phyloP scores from a whole-genome alignment of 2,888 invertebrate genomes.

The Eremobia ochroleuca region DNA sequence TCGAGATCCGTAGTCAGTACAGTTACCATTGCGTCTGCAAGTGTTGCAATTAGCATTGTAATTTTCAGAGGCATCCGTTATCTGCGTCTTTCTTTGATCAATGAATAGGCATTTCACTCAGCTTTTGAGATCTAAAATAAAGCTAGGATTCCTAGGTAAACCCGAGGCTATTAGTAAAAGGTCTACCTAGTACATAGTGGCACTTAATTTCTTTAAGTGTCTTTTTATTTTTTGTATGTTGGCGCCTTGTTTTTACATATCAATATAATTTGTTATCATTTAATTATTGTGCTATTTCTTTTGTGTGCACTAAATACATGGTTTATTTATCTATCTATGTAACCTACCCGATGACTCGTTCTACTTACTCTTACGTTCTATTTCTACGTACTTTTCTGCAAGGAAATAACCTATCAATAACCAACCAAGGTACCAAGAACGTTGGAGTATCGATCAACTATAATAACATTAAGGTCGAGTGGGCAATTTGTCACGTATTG shows the following conservation, averaged over 20 bases:
- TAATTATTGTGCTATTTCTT: not conserved
- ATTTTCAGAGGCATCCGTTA: not conserved
- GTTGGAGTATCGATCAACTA: slow-evolving; percentile 21
- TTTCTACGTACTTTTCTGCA: slow-evolving; percentile 8
- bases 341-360: too few species aligned
- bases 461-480: slow-evolving; percentile 28
- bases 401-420: slow-evolving; percentile 4
- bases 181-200: not conserved
- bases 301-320: not conserved
- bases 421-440: not conserved
- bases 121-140: not conserved
- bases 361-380: too few species aligned
- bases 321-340: too few species aligned
- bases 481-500: slow-evolving; percentile 60
- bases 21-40: slow-evolving; percentile 29
- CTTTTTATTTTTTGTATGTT: not conserved
- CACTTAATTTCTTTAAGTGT: not conserved
- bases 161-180: not conserved
- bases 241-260: not conserved
- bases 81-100: not conserved
- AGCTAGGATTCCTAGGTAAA: not conserved
- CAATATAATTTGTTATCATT: not conserved
- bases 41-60: slow-evolving; percentile 21
- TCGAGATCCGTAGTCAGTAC: slow-evolving; percentile 23
- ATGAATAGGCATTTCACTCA: not conserved